A percentile compares a stretch with the other conserved stretches of the same genome.
These are phyloP conservation scores for Rhabdomys dilectus DNA, from an alignment of 2,113 vertebrate species.

Conservation along the genomic window DNA sequence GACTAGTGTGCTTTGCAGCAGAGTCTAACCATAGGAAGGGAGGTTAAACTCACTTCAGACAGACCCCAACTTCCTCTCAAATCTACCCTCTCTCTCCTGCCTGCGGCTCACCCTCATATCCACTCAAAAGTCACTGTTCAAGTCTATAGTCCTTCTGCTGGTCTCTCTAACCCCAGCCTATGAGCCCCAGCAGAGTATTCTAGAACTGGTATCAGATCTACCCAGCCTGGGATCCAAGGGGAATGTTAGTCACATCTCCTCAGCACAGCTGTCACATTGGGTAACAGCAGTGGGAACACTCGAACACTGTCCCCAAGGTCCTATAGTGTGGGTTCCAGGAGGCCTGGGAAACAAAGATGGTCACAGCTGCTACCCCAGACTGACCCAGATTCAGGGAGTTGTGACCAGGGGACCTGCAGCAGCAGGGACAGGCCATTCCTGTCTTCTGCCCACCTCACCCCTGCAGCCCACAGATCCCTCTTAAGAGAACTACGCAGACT, in stretches of 20 bases:
- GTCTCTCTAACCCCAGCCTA: background rate
- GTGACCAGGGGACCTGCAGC: no score
- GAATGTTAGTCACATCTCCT: background rate
- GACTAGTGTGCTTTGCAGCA: background rate
- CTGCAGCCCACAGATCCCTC: background rate
- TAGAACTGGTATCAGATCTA: background rate
- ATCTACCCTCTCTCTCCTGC: background rate
- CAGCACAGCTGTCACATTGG: background rate
- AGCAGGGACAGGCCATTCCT: background rate
- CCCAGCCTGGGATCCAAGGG: background rate
- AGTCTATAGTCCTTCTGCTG: background rate
- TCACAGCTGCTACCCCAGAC: background rate
- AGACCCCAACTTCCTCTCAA: background rate
- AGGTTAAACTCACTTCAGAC: background rate
- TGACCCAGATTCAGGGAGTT: background rate
- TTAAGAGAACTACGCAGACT: background rate
- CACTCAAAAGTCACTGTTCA: background rate
- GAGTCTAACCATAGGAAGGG: background rate
- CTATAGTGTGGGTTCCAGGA: no score
- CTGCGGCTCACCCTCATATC: background rate
- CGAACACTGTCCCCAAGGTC: rapidly evolving
- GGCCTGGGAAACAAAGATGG: background rate
- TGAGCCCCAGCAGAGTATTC: background rate
- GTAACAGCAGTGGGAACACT: no score
- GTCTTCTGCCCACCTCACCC: background rate